These are phyloP conservation scores for Chionomys nivalis DNA, from an alignment of 2,113 vertebrate species.

Conservation along the genomic window DNA sequence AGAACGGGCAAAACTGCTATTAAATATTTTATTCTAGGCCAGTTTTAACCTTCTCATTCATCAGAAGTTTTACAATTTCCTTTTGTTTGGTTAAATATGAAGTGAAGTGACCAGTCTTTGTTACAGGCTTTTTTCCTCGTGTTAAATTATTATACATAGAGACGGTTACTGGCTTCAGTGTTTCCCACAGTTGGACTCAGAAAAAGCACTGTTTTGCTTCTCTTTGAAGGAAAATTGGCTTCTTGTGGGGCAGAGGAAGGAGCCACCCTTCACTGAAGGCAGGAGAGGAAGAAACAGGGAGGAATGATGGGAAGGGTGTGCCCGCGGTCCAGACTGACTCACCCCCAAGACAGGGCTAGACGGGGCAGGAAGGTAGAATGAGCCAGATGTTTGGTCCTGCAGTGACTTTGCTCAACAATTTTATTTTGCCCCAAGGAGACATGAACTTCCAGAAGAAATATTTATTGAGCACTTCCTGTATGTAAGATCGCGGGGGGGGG, in stretches of 20 bases:
- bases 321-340: too few species aligned
- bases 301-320: not conserved
- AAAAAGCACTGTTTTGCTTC: constrained; percentile 15
- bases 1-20: not conserved
- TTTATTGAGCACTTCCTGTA: not conserved
- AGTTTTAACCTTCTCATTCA: not conserved
- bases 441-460: not conserved
- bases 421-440: constrained; percentile 21
- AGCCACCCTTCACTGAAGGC: not conserved
- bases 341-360: too few species aligned
- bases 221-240: not conserved
- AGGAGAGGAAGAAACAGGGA: not conserved
- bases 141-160: constrained; percentile 37
- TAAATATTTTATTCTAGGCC: not conserved
- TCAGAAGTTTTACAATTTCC: not conserved
- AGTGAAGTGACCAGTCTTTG: not conserved
- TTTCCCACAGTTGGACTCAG: constrained; percentile 8
- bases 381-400: too few species aligned
- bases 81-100: constrained; percentile 5
- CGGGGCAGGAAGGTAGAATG: not conserved
- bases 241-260: not conserved
- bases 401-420: not conserved
- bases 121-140: not conserved
- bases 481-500: not conserved
- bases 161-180: constrained; percentile 30